Conservation (phyloP, 2,888 invertebrate species). For the Polymixis flavicincta region DNA sequence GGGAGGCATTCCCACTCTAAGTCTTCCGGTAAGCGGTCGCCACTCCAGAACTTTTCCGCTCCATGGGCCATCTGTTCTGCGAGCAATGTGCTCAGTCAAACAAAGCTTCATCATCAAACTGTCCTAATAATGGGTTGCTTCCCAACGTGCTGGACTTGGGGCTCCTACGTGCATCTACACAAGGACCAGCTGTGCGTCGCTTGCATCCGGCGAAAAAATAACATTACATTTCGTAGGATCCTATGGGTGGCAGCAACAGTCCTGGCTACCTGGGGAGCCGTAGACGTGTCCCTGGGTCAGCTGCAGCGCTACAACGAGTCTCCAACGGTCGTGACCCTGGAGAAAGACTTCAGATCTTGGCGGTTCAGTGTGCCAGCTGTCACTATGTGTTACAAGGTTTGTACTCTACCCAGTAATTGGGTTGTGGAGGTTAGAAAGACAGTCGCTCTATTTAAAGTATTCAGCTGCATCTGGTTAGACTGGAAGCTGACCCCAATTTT, state of each 20-base stretch:
- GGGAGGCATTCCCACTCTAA: no score
- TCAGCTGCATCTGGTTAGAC: no score
- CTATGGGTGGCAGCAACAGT: constrained; percentile 82
- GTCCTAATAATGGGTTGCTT: no score
- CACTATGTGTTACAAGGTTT: constrained; percentile 88
- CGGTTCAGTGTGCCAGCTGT: constrained; percentile 90
- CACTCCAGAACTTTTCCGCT: no score
- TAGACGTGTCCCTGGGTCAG: constrained; percentile 88
- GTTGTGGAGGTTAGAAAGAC: no score
- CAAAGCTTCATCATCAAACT: no score
- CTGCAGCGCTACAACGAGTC: constrained; percentile 90
- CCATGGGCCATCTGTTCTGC: no score
- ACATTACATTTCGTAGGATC: constrained; percentile 66
- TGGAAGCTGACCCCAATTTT: no score
- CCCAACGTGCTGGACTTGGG: neutral
- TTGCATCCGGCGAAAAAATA: neutral
- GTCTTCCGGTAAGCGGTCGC: no score
- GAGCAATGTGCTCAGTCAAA: no score
- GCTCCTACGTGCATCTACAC: neutral
- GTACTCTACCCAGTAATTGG: constrained; percentile 14
- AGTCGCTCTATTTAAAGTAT: neutral
- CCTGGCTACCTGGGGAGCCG: constrained; percentile 83
- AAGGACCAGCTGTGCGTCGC: neutral
- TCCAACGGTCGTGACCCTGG: constrained; percentile 92
- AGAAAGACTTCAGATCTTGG: constrained; percentile 92